Evolutionary conservation across 2,797 vertebrate genomes (phyloP), one percentile per base, ranked within the genome.

Genomic region (Euthynnus affinis): DNA sequence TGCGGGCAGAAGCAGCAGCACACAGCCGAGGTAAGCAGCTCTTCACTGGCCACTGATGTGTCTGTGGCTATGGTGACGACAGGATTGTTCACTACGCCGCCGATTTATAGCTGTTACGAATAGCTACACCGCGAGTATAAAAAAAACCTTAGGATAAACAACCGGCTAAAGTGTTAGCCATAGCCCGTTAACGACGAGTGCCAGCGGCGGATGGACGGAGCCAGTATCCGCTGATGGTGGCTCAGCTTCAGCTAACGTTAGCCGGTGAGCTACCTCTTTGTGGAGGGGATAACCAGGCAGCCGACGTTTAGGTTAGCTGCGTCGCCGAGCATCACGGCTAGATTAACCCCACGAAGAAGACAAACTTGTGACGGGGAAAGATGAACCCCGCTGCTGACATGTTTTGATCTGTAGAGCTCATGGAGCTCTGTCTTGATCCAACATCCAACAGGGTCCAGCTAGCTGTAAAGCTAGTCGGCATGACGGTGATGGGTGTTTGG

Each of bases 141-240:
- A 27, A 37, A 44, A 80, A 68, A 42, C 23, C 5, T 8, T 4
- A 25, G 22, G 20, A 80, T 66, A 78, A 89, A 78, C 66, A 75
- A 37, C 15, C 9, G 25, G 82, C 82, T 91, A 85, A 59, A 32
- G 53, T 37, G 88, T 71, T 94, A 94, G 88, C 87, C 48, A 15
- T 83, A 86, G 85, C 81, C 22, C 49, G 79, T 75, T 90, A 91
- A 87, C 83, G 87, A 57, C 52, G 29, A 58, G 74, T 81, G 80
- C 72, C 86, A 87, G 82, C 85, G 81, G 86, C 78, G 80, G 87
- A 74, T 67, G 83, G 63, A 86, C 82, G 7, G 78, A 86, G 76
- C 61, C 80, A 59, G 81, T 74, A 69, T 78, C 83, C 75, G 87
- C 80, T 44, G 80, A 81, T 77, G 84, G 74, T 52, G 81, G 70